Evolutionary conservation across 2,113 vertebrate genomes (phyloP).

Genomic region (Agelaius tricolor): DNA sequence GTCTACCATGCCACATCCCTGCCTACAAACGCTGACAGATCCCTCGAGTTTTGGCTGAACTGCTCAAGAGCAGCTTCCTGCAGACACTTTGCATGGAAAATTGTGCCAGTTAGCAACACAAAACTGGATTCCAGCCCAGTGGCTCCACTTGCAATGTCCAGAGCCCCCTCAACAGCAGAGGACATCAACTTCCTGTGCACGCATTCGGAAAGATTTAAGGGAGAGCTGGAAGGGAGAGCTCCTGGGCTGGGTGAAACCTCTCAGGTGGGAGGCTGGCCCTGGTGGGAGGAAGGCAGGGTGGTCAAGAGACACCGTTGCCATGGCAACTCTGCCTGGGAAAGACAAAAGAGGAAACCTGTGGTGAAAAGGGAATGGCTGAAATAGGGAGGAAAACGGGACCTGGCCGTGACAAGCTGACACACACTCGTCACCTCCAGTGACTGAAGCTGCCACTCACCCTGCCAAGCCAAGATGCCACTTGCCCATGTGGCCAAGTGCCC

Average conservation of each 20-base stretch:
- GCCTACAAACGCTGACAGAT: background rate
- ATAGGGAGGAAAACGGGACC: background rate
- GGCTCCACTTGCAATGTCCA: background rate
- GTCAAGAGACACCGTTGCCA: conserved; percentile 48
- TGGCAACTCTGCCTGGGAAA: conserved; percentile 40
- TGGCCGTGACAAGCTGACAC: background rate
- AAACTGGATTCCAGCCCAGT: background rate
- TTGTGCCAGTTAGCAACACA: background rate
- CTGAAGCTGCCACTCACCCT: background rate
- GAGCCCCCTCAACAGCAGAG: background rate
- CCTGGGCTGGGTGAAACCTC: background rate
- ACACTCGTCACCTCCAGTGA: background rate
- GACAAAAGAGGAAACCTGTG: background rate
- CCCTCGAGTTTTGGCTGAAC: background rate
- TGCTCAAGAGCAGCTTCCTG: background rate
- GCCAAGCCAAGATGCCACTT: background rate
- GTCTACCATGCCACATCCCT: background rate
- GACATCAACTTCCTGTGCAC: rapidly evolving
- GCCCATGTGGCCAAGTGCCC: background rate
- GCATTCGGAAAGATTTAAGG: background rate
- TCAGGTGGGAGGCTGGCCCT: background rate
- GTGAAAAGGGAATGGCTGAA: background rate
- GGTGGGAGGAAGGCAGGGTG: conserved; percentile 12
- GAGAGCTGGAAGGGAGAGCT: background rate
- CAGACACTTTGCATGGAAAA: background rate